Base-by-base conservation (phyloP, 1,140 invertebrate species). In the Calosoma granatense region DNA sequence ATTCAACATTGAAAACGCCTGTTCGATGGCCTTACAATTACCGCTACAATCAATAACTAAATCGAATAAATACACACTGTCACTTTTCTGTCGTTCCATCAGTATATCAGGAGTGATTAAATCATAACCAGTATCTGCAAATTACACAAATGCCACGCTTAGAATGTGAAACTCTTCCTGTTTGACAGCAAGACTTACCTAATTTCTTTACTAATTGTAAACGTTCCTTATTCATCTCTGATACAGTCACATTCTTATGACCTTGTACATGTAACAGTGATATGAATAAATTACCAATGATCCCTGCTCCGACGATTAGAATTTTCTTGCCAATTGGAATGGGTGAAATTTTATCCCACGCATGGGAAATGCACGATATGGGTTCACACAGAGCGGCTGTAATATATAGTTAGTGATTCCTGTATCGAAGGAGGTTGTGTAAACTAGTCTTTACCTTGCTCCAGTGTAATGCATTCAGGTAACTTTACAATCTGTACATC, bases 261-360 rank as follows among this genome's bases (percentile, higher is more conserved):
- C 85, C 85, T 41, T 81, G 79, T 1, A 81, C 70, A 65, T 87
- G 84, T 1, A 87, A 69, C 0, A 81, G 63, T 11, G 73, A 77
- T 0, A 78, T 64, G 83, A 84, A 87, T 1, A 87, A 67, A 58
- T 84, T 80, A 63, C 85, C 84, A 61, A 87, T 86, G 47, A 86
- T 86, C 3, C 84, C 85, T 22, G 84, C 82, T 1, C 84, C 85
- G 1, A 78, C 75, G 0, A 87, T 69, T 1, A 86, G 71, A n/a
- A 86, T 78, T 51, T 74, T 79, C 1, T 71, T 61, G 2, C 83
- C 83, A 14, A 85, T 72, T 1, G 72, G 61, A 14, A 86, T 70
- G 0, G 81, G 80, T 56, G 75, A 72, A 4, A 83, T 74, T 23
- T 72, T 71, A 59, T 86, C 79, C 73, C 78, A 81, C 1, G 83